Evolutionary conservation across 2,113 vertebrate species (phyloP), one percentile per base, ranked within the genome.

Genomic region (Pteronura brasiliensis): DNA sequence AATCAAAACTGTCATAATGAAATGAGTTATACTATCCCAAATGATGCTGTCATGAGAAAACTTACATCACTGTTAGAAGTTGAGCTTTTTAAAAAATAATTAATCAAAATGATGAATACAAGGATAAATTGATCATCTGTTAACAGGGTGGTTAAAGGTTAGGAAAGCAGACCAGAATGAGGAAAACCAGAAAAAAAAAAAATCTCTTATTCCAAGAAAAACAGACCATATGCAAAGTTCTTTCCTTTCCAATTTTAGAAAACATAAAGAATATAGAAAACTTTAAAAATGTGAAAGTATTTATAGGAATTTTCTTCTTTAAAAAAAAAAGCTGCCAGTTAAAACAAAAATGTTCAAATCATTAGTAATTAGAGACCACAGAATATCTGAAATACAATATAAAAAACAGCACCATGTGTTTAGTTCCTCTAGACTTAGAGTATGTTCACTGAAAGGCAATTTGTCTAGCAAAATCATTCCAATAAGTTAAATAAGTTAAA

Each of bases 191-290:
- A 3, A 44, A 31, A 79, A 52, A 42, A 52, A 55, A 95, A 89
- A 74, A 67, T 36, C 29, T 83, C 31, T 55, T 79, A 83, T 65
- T 95, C 49, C 49, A 92, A 96, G 25, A 95, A 79, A 67, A 95
- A 91, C 29, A 86, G 80, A n/a, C 44, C 52, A 94, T 82, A 95
- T 84, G 42, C 49, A 93, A 94, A 96, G n/a, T 93, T 27, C 88
- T n/a, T 90, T 67, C 61, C 36, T 84, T 89, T n/a, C 11, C 82
- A 97, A 92, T 72, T 91, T 93, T 57, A 95, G 89, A 42, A 84
- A 93, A 95, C 15, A 95, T 39, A 94, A 93, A 85, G 13, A 87
- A 83, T 79, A 90, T 21, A 21, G 12, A 96, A 96, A 95, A 96
- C 23, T 44, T 27, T 18, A 52, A 72, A 96, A 88, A 63, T 25